These are phyloP conservation scores for Echiichthys vipera DNA, from an alignment of 2,797 vertebrate species.

Conservation along the genomic window DNA sequence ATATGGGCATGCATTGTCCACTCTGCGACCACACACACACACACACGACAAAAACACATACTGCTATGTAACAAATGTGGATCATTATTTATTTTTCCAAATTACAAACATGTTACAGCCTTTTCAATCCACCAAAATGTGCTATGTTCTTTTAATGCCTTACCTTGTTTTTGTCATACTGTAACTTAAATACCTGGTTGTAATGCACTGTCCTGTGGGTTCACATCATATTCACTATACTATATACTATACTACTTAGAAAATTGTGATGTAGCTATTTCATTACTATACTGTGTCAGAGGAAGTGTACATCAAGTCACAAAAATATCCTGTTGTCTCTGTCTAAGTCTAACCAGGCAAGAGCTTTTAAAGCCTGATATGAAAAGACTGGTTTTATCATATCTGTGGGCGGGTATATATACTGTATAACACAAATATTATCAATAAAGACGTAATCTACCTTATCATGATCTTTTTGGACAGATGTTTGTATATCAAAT, in stretches of 20 bases:
- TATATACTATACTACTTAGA: too few species aligned
- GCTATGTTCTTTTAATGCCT: conserved; percentile 16
- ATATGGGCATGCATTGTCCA: background rate
- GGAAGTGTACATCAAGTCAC: background rate
- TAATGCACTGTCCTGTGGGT: conserved; percentile 8
- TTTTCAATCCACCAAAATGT: conserved; percentile 33
- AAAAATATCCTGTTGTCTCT: conserved; percentile 22
- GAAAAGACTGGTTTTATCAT: conserved; percentile 10
- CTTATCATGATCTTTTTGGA: background rate
- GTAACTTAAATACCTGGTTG: conserved; percentile 12
- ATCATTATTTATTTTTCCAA: conserved; percentile 39
- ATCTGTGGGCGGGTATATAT: conserved; percentile 20
- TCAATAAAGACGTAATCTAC: conserved; percentile 65
- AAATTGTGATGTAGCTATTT: conserved; percentile 17
- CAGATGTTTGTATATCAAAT: background rate
- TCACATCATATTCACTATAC: conserved; percentile 40
- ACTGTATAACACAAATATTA: conserved; percentile 36
- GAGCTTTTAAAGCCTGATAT: background rate
- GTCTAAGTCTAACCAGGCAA: conserved; percentile 1
- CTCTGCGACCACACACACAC: background rate
- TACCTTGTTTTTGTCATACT: conserved; percentile 21
- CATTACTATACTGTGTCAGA: conserved; percentile 13
- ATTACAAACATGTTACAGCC: conserved; percentile 14
- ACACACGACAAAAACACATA: too few species aligned
- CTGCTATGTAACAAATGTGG: too few species aligned